Evolutionary conservation across 2,797 vertebrate species (phyloP), one percentile per base, ranked within the genome.

Genomic region (Chelonia mydas): DNA sequence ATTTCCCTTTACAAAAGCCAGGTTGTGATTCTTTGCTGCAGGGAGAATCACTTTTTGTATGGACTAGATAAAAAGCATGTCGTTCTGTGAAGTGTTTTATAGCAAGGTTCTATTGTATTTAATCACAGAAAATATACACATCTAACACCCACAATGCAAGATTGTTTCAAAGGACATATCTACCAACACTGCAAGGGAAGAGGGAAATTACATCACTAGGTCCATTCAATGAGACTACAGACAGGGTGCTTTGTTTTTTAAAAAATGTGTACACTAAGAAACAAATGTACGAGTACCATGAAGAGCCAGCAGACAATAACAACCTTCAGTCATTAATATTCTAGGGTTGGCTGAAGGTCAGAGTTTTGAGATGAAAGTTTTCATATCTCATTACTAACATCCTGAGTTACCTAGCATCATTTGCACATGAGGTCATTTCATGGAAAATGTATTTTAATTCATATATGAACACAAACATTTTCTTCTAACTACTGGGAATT

Each of bases 361-460:
- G 50, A 85, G 81, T 81, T 90, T 84, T 17, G 59, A 93, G 87
- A 85, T 79, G 23, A 81, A 55, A 81, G n/a, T 45, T 79, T 92
- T 93, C 91, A 79, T 77, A 79, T 25, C 28, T 78, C 72, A 25
- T 53, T 96, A 94, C 86, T 90, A 93, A 25, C 77, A 94, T 82
- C 37, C 72, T 94, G 81, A 13, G 87, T 95, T 90, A 91, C 83
- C 94, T 94, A 94, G 82, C 54, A 90, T 47, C 84, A n/a, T 88
- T 93, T 92, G 88, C 91, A 92, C 82, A 87, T 88, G 95, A 74
- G 57, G 54, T 77, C 55, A 57, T 28, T 72, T 87, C 89, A 87
- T 13, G 47, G 87, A 96, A 96, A 37, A 95, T 57, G 7, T 65
- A n/a, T 65, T 65, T n/a, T 65, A 74, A 45, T 74, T 74, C 37